Evolutionary conservation across 2,113 vertebrate species (phyloP).

Genomic region (Tragelaphus buxtoni): DNA sequence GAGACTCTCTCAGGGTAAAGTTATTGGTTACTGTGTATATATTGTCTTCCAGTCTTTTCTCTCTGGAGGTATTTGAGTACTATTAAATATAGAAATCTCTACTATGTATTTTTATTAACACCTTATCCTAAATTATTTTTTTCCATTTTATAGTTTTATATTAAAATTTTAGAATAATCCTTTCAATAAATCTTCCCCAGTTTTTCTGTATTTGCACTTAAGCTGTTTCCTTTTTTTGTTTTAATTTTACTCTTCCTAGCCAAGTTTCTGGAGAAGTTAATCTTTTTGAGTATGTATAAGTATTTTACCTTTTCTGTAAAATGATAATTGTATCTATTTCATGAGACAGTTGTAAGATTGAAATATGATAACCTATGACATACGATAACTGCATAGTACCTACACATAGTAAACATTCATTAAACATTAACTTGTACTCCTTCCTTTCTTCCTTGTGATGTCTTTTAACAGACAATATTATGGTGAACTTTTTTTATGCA

Average conservation of each 20-base stretch:
- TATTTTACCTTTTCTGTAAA: background rate
- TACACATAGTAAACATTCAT: background rate
- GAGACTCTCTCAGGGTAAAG: background rate
- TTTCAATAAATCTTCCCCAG: background rate
- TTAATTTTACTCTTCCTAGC: background rate
- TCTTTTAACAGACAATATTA: background rate
- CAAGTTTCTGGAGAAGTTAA: background rate
- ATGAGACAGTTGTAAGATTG: background rate
- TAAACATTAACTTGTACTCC: background rate
- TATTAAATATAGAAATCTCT: background rate
- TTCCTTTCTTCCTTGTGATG: background rate
- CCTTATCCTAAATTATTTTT: background rate
- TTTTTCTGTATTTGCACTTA: background rate
- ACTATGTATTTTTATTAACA: background rate
- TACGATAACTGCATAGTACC: background rate
- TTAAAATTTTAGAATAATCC: background rate
- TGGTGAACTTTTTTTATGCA: background rate
- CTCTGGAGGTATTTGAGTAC: background rate
- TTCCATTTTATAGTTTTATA: background rate
- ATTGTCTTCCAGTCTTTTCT: conserved; percentile 5
- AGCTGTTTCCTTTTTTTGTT: background rate
- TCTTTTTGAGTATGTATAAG: background rate
- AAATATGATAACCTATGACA: background rate
- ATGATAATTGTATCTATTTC: background rate
- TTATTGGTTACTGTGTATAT: background rate